Percentiles rank a stretch among this genome's conserved stretches.
Evolutionary conservation across 2,888 invertebrate species (phyloP).

Genomic region (Chrysotoxum bicinctum): DNA sequence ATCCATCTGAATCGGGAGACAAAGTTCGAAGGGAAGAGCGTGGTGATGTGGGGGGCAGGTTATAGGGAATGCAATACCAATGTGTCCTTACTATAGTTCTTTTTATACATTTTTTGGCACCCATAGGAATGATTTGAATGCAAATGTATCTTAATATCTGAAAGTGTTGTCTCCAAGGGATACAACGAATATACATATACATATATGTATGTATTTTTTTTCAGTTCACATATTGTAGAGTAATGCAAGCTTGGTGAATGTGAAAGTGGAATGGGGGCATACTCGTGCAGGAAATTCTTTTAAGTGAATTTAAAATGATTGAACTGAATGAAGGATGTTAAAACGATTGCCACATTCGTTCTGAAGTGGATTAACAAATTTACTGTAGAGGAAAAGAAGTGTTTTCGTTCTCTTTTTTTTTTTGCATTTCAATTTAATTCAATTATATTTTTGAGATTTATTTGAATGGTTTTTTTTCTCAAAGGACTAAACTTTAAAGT

Average conservation of each 20-base stretch:
- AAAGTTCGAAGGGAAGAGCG: too few species aligned
- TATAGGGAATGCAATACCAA: slow-evolving; percentile 45
- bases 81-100: slow-evolving; percentile 37
- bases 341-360: slow-evolving; percentile 47
- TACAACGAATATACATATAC: not conserved
- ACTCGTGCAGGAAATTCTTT: slow-evolving; percentile 35
- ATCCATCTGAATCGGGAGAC: slow-evolving; percentile 13
- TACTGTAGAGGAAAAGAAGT: slow-evolving; percentile 20
- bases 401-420: not conserved
- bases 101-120: slow-evolving; percentile 57
- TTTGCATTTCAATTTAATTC: slow-evolving; percentile 14
- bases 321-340: slow-evolving; percentile 42
- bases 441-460: slow-evolving; percentile 27
- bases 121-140: slow-evolving; percentile 70
- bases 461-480: not conserved
- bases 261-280: not conserved
- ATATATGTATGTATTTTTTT: not conserved
- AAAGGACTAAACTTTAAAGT: not conserved
- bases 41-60: too few species aligned
- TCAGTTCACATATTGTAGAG: slow-evolving; percentile 43
- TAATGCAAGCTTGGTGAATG: not conserved
- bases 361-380: slow-evolving; percentile 64
- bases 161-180: slow-evolving; percentile 58
- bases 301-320: slow-evolving; percentile 71
- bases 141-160: slow-evolving; percentile 69